A percentile compares a stretch with the other conserved stretches of the same genome.
Evolutionary conservation across 2,797 vertebrate genomes (phyloP).

Genomic region (Thaleichthys pacificus): DNA sequence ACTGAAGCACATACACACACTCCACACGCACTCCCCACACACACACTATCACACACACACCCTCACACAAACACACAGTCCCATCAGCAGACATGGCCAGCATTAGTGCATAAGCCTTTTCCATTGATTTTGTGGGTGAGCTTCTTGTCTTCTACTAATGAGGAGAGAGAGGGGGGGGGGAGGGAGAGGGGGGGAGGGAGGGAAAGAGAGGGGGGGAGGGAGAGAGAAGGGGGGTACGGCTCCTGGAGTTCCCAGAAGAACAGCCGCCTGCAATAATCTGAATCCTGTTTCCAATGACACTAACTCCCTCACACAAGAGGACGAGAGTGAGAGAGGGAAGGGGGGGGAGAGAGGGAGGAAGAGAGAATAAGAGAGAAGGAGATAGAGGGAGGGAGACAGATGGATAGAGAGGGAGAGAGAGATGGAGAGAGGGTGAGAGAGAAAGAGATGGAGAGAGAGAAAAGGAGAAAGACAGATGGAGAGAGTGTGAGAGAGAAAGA

Average conservation of each 20-base stretch:
- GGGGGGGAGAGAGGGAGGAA: constrained; percentile 28
- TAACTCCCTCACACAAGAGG: constrained; percentile 50
- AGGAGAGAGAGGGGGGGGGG: constrained; percentile 71
- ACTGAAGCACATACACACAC: constrained; percentile 5
- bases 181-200: constrained; percentile 47
- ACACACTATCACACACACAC: constrained; percentile 9
- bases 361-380: background rate
- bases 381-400: too few relatives aligned
- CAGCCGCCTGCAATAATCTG: constrained; percentile 70
- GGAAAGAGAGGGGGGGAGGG: constrained; percentile 40
- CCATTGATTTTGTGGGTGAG: constrained; percentile 73
- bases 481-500: too few relatives aligned
- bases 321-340: constrained; percentile 23
- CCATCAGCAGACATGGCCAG: constrained; percentile 61
- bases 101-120: constrained; percentile 69
- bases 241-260: constrained; percentile 66
- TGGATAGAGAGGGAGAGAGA: too few relatives aligned
- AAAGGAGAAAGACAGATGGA: too few relatives aligned
- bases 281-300: constrained; percentile 68
- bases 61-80: constrained; percentile 30
- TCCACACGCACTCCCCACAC: background rate
- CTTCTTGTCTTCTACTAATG: constrained; percentile 77
- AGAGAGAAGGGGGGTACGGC: constrained; percentile 54
- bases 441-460: too few relatives aligned
- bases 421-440: too few relatives aligned